These are phyloP conservation scores for Talpa occidentalis DNA, from an alignment of 2,113 vertebrate genomes.

Conservation along the genomic window DNA sequence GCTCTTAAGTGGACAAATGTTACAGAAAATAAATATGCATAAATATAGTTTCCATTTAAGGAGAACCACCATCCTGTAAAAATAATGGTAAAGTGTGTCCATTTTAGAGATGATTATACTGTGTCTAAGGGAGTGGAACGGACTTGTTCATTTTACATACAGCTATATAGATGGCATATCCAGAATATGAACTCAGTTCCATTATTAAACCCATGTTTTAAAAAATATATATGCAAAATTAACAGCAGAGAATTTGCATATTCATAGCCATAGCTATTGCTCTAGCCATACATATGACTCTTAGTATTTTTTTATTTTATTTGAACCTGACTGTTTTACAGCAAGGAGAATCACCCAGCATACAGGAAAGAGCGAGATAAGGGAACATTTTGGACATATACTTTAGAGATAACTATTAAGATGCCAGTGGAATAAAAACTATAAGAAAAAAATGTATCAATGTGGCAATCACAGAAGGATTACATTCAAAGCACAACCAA, in stretches of 20 bases:
- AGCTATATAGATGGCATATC: not conserved
- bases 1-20: constrained; percentile 2
- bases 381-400: too few relatives aligned
- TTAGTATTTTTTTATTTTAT: not conserved
- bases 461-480: not conserved
- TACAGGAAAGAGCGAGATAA: not conserved
- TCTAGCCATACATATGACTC: not conserved
- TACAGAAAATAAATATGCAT: constrained; percentile 18
- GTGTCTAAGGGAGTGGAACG: not conserved
- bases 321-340: not conserved
- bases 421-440: not conserved
- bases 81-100: not conserved
- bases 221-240: not conserved
- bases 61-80: not conserved
- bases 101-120: not conserved
- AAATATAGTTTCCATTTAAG: not conserved
- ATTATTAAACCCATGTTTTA: not conserved
- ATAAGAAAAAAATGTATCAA: not conserved
- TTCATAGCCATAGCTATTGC: not conserved
- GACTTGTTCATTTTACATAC: not conserved
- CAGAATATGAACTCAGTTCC: not conserved
- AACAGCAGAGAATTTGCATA: too few relatives aligned
- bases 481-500: not conserved
- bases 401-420: not conserved
- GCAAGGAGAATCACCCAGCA: not conserved